These are phyloP conservation scores for Myocastor coypus DNA, from an alignment of 2,113 vertebrate species.

Conservation along the genomic window DNA sequence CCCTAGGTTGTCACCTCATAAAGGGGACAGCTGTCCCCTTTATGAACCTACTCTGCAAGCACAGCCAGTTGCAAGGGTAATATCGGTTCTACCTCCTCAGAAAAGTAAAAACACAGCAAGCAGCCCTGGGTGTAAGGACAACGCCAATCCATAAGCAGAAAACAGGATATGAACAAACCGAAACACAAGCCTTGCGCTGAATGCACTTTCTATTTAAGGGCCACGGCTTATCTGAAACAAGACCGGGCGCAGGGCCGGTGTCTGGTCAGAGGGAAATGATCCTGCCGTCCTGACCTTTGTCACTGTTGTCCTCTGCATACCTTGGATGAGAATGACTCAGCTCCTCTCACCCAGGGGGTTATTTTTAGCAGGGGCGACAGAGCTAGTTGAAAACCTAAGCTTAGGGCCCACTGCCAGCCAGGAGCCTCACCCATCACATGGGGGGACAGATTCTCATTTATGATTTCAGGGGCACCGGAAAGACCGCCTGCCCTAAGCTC, in stretches of 20 bases:
- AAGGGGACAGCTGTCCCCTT: not conserved
- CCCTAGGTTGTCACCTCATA: not conserved
- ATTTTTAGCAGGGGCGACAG: conserved; percentile 72
- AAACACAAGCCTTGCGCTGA: conserved; percentile 36
- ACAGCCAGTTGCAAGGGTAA: not conserved
- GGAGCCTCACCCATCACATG: conserved; percentile 4
- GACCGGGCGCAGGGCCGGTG: conserved; percentile 3
- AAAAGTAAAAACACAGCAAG: not conserved
- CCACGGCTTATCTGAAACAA: conserved; percentile 53
- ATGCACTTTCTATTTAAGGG: conserved; percentile 60
- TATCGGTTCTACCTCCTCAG: not conserved
- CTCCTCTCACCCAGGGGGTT: conserved; percentile 33
- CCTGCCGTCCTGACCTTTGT: conserved; percentile 70
- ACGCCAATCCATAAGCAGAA: conserved; percentile 9
- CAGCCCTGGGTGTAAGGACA: not conserved
- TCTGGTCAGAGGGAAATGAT: conserved; percentile 62
- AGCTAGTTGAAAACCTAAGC: conserved; percentile 64
- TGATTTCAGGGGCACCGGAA: conserved; percentile 10
- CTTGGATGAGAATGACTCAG: conserved; percentile 77
- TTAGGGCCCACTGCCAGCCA: not conserved
- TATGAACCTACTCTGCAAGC: not conserved
- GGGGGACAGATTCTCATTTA: not conserved
- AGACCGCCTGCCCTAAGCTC: not conserved
- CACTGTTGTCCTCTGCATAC: conserved; percentile 65
- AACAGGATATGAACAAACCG: conserved; percentile 61